These are phyloP conservation scores for Steromphala cineraria DNA, from an alignment of 2,888 invertebrate genomes.

Conservation along the genomic window DNA sequence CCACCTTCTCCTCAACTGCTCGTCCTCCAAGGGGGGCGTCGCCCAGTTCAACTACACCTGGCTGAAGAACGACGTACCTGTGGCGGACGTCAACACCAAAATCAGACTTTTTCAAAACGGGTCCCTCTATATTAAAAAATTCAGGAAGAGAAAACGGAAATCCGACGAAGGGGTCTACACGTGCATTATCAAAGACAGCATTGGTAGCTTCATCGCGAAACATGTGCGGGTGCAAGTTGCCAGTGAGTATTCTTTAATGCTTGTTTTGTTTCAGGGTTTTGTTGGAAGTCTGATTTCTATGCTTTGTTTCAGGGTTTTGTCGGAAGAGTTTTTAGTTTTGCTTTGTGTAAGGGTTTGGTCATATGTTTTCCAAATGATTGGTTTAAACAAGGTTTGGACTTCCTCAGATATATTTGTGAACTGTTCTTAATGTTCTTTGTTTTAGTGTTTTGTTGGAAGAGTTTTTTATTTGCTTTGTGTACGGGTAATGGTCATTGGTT, in stretches of 20 bases:
- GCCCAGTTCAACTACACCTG: background rate
- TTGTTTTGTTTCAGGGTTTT: too few relatives aligned
- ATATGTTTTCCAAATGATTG: too few relatives aligned
- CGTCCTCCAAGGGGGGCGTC: background rate
- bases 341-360: too few relatives aligned
- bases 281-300: too few relatives aligned
- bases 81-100: background rate
- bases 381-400: too few relatives aligned
- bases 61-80: background rate
- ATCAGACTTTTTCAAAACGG: slow-evolving; percentile 11
- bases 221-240: slow-evolving; percentile 5
- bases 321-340: too few relatives aligned
- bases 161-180: slow-evolving; percentile 12
- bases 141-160: slow-evolving; percentile 2
- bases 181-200: slow-evolving; percentile 2
- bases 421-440: too few relatives aligned
- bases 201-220: slow-evolving; percentile 10
- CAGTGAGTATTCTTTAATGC: slow-evolving; percentile 2
- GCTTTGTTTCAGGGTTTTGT: too few relatives aligned
- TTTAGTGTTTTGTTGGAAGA: too few relatives aligned
- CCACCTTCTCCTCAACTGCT: background rate
- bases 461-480: too few relatives aligned
- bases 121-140: slow-evolving; percentile 18
- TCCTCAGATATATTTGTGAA: too few relatives aligned
- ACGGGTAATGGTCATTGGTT: too few relatives aligned